Evolutionary conservation across 2,888 invertebrate genomes (phyloP).

Genomic region (Folsomia manolachei): DNA sequence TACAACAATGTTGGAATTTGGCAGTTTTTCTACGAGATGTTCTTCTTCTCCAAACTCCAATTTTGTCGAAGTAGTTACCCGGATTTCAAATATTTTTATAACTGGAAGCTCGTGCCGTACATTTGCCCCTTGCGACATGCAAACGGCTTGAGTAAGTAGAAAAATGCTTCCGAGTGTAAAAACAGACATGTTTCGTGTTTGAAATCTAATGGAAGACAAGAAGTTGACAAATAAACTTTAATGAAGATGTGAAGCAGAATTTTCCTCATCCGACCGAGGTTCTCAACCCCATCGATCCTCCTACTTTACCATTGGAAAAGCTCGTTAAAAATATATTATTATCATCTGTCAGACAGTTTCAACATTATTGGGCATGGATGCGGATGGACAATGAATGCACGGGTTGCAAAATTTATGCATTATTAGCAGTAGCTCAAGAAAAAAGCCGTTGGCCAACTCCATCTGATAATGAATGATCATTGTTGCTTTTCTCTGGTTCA

Average conservation of each 20-base stretch:
- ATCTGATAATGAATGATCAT: neutral
- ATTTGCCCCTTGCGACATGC: neutral
- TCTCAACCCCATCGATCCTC: neutral
- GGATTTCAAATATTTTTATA: constrained; percentile 12
- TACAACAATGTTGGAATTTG: constrained; percentile 40
- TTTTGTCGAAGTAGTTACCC: neutral
- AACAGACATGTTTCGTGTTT: neutral
- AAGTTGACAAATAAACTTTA: neutral
- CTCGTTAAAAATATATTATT: neutral
- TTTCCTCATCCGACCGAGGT: too few relatives aligned
- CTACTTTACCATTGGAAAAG: neutral
- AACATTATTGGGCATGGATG: too few relatives aligned
- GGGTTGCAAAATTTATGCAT: neutral
- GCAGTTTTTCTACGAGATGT: constrained; percentile 35
- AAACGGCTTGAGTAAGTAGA: neutral
- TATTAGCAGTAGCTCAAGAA: constrained; percentile 4
- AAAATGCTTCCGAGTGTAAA: neutral
- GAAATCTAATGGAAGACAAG: neutral
- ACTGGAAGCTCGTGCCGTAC: neutral
- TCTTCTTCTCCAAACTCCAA: constrained; percentile 16
- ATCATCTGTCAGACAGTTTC: too few relatives aligned
- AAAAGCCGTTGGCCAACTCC: neutral
- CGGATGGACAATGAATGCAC: neutral
- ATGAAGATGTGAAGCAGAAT: neutral
- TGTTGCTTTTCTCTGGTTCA: neutral